Evolutionary conservation across 2,797 vertebrate genomes (phyloP).

Genomic region (Delichon dasypus): DNA sequence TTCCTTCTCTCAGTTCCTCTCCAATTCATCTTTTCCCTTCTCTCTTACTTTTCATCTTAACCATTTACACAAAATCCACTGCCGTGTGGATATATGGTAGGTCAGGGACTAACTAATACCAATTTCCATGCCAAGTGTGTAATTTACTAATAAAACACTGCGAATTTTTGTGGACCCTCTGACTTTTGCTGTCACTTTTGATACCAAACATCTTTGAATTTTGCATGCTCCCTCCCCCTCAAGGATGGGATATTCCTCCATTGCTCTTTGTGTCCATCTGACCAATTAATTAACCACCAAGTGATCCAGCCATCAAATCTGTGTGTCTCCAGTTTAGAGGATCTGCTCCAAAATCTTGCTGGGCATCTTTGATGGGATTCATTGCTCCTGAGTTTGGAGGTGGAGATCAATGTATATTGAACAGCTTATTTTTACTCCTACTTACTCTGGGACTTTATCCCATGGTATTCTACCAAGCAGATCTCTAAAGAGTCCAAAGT

Average conservation of each 20-base stretch:
- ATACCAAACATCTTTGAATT: not conserved
- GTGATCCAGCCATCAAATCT: not conserved
- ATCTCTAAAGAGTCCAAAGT: not conserved
- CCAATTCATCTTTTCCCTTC: not conserved
- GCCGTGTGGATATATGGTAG: not conserved
- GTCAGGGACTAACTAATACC: not conserved
- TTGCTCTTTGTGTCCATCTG: not conserved
- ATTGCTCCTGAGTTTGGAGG: not conserved
- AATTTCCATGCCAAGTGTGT: not conserved
- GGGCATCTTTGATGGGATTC: not conserved
- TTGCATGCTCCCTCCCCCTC: not conserved
- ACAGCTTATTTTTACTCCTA: not conserved
- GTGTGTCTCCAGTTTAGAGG: not conserved
- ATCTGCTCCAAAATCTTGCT: not conserved
- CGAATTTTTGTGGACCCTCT: not conserved
- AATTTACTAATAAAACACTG: not conserved
- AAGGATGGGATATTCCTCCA: not conserved
- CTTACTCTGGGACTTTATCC: not conserved
- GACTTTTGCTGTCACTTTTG: not conserved
- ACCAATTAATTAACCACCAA: not conserved
- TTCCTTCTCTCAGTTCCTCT: no score
- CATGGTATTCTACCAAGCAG: not conserved
- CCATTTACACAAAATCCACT: not conserved
- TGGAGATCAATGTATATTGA: not conserved
- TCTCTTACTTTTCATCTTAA: not conserved